phyloP scores from a whole-genome alignment of 2,113 vertebrate genomes.

The Myiopsitta monachus region DNA sequence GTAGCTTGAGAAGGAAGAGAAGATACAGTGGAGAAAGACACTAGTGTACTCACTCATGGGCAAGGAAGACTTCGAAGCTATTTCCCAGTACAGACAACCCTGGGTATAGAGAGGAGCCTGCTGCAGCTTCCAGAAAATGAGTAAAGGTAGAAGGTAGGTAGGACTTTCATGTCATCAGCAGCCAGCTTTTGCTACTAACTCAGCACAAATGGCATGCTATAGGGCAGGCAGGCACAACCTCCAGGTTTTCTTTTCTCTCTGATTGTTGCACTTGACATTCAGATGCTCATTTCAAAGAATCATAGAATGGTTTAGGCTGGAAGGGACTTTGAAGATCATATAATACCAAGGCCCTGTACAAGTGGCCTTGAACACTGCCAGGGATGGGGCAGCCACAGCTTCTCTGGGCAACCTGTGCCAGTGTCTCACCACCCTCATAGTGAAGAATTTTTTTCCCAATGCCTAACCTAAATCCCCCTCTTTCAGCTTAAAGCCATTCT shows the following conservation, averaged over 20 bases:
- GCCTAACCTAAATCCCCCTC: background rate
- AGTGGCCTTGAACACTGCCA: background rate
- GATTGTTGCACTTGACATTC: background rate
- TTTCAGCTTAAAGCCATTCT: background rate
- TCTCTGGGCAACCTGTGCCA: background rate
- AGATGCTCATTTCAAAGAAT: background rate
- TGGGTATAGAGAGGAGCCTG: background rate
- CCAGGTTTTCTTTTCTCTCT: background rate
- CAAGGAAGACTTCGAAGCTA: background rate
- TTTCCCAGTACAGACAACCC: background rate
- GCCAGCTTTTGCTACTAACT: background rate
- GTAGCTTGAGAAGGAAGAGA: background rate
- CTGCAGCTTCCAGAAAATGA: background rate
- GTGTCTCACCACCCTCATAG: background rate
- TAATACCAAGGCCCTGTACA: background rate
- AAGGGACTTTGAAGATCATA: background rate
- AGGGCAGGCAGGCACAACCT: background rate
- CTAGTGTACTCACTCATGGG: background rate
- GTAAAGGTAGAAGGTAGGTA: background rate
- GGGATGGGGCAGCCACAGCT: background rate
- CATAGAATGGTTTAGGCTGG: background rate
- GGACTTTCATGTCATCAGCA: background rate
- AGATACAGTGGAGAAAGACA: background rate
- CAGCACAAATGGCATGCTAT: background rate
- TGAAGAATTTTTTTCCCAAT: background rate